A percentile compares a stretch with the other conserved stretches of the same genome.
These are phyloP conservation scores for Psix sp. DNA, from an alignment of 1,140 invertebrate species.

Conservation along the genomic window DNA sequence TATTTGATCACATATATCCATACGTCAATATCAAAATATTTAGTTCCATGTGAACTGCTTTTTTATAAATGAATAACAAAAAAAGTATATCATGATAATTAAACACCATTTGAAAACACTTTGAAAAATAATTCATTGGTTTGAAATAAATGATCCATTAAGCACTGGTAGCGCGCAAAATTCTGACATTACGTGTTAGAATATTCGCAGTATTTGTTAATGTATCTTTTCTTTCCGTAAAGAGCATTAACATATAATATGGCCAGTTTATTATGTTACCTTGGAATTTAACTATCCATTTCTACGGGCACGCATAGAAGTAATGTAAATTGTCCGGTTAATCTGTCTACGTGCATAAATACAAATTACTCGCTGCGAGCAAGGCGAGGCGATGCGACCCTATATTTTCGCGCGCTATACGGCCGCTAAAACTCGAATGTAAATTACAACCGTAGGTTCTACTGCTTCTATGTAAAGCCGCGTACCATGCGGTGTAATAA, in stretches of 20 bases:
- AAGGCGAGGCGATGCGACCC: conserved; percentile 33
- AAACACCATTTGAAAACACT: too few species aligned
- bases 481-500: conserved; percentile 54
- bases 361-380: conserved; percentile 41
- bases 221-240: conserved; percentile 2
- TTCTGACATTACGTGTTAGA: neutral
- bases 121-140: too few species aligned
- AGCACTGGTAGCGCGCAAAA: too few species aligned
- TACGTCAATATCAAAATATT: too few species aligned
- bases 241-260: conserved; percentile 45
- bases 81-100: too few species aligned
- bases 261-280: conserved; percentile 38
- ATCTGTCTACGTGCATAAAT: conserved; percentile 50
- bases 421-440: conserved; percentile 48
- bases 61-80: too few species aligned
- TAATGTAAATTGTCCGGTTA: conserved; percentile 46
- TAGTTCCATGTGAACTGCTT: too few species aligned
- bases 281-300: conserved; percentile 50
- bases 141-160: too few species aligned
- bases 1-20: too few species aligned
- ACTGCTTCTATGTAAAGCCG: conserved; percentile 35
- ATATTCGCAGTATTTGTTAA: neutral
- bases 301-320: conserved; percentile 22
- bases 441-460: conserved; percentile 50
- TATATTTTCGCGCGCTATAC: conserved; percentile 49